A percentile compares a stretch with the other conserved stretches of the same genome.
These are phyloP conservation scores for Pristionchus japonicus DNA, from an alignment of 2,888 invertebrate genomes.

Conservation along the genomic window DNA sequence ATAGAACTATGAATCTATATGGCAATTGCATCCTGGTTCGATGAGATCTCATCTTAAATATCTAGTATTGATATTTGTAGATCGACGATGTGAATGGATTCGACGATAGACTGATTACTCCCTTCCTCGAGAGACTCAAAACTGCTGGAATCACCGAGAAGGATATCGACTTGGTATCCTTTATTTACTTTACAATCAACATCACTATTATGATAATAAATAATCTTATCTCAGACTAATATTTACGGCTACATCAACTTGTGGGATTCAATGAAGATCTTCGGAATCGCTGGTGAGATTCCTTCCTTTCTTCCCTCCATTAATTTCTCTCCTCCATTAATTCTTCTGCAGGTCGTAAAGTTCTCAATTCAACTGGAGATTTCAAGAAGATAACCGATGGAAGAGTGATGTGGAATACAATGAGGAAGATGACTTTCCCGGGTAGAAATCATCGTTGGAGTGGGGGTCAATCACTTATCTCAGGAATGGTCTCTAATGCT, in stretches of 20 bases:
- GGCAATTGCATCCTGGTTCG: constrained; percentile 51
- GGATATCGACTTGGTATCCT: constrained; percentile 53
- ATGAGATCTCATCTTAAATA: background rate
- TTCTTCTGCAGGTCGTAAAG: background rate
- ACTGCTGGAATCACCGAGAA: constrained; percentile 46
- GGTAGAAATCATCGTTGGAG: background rate
- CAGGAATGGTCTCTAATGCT: constrained; percentile 47
- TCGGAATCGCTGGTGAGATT: constrained; percentile 60
- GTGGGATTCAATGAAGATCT: constrained; percentile 52
- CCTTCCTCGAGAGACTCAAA: constrained; percentile 56
- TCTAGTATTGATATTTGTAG: constrained; percentile 42
- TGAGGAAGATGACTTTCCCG: constrained; percentile 48
- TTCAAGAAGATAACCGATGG: constrained; percentile 43
- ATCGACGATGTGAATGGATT: constrained; percentile 60
- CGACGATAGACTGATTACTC: constrained; percentile 55
- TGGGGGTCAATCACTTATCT: background rate
- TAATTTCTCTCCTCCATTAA: no score
- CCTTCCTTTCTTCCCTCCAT: no score
- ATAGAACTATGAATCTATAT: constrained; percentile 48
- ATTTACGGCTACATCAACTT: constrained; percentile 50
- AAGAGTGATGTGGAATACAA: constrained; percentile 46
- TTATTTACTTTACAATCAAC: no score
- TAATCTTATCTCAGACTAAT: constrained; percentile 47
- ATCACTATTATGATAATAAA: no score
- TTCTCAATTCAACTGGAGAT: constrained; percentile 45